These are phyloP conservation scores for Pseudococcus longispinus DNA, from an alignment of 2,888 invertebrate species.

Conservation along the genomic window DNA sequence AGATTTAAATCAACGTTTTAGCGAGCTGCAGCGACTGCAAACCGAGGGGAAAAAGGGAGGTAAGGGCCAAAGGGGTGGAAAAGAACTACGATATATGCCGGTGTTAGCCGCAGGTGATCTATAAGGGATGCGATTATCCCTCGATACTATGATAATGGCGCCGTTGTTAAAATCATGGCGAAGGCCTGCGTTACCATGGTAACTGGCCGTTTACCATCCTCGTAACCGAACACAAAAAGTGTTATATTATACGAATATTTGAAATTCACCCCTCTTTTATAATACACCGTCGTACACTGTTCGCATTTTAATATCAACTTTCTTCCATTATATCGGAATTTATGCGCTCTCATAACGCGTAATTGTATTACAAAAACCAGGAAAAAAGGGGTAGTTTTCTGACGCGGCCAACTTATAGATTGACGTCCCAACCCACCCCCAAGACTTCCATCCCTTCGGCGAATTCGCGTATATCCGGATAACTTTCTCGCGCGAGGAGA, in stretches of 20 bases:
- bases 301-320: conserved; percentile 50
- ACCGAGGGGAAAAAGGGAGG: not conserved
- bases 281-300: conserved; percentile 24
- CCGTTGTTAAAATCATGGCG: conserved; percentile 56
- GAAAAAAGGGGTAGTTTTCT: conserved; percentile 24
- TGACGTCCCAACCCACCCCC: not conserved
- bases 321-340: conserved; percentile 52
- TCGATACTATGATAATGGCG: conserved; percentile 56
- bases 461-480: not conserved
- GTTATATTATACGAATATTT: conserved; percentile 50
- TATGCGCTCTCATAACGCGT: conserved; percentile 49
- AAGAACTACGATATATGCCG: conserved; percentile 28
- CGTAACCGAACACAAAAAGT: conserved; percentile 48
- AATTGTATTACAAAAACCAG: conserved; percentile 50
- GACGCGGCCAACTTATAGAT: conserved; percentile 14
- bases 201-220: conserved; percentile 51
- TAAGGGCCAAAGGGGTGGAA: not conserved
- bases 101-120: conserved; percentile 56
- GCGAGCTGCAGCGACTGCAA: not conserved
- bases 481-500: not conserved
- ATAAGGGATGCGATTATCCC: conserved; percentile 53
- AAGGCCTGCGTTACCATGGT: conserved; percentile 52
- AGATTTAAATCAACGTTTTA: not conserved
- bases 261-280: conserved; percentile 42
- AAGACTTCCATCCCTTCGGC: not conserved